Base-by-base conservation (phyloP, 2,113 vertebrate genomes). In the Anhinga rufa region DNA sequence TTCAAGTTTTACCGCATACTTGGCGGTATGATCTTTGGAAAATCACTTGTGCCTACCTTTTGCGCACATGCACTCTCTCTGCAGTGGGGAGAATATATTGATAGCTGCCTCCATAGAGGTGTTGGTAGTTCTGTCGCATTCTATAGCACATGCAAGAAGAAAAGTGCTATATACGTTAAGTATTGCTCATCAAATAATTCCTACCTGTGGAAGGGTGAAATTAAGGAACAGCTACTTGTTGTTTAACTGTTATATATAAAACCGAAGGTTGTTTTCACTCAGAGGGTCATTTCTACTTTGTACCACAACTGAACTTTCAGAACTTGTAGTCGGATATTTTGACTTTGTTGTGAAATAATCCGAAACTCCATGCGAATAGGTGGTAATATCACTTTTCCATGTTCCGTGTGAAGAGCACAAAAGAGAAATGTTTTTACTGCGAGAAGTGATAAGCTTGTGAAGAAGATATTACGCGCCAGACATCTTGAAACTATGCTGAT, bases 41-140 rank as follows among this genome's bases (percentile, higher is more conserved):
- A 93, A 84, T 97, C 94, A 79, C 92, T 86, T 94, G 95, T 96
- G 91, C 93, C 95, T 96, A 54, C 58, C 61, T 95, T 94, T 52
- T 77, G 96, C 31, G 92, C 96, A 97, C 96, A 95, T 54, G 93
- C 91, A 92, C 91, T 95, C 96, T 97, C 91, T 92, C 94, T 95
- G 86, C 91, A 90, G 92, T 51, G 66, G 92, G 93, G 95, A 97
- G 93, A 96, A 82, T 80, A 86, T 92, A 70, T 88, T 88, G 92
- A 90, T 88, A 89, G 82, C 89, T 97, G 95, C 90, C 89, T 97
- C 96, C 91, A 90, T 94, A 88, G 96, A 97, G 90, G 95, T 95
- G 92, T 90, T 83, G 70, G 88, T 94, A 93, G 78, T 95, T 92
- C 78, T 74, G 82, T 94, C 66, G 86, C 62, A 8, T 95, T 93